Percentiles rank a stretch among this genome's conserved stretches.
Evolutionary conservation across 2,797 vertebrate genomes (phyloP).

Genomic region (Propithecus deckenii): DNA sequence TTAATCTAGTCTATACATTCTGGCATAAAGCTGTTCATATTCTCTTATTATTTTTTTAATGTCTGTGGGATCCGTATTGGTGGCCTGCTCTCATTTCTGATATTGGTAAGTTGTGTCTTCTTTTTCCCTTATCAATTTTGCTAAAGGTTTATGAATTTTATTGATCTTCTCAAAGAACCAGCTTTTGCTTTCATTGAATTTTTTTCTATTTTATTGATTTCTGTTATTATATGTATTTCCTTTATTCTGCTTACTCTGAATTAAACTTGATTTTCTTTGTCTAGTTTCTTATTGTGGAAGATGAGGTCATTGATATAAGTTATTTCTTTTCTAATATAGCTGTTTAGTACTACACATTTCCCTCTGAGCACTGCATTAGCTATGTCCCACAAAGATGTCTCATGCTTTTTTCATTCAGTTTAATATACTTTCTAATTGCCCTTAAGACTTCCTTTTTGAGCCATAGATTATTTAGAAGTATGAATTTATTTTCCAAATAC

Average conservation of each 20-base stretch:
- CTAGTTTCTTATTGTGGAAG: neutral
- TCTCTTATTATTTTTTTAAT: neutral
- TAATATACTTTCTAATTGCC: neutral
- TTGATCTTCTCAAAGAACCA: neutral
- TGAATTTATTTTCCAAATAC: neutral
- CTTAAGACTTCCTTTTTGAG: neutral
- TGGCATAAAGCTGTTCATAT: neutral
- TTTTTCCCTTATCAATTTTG: neutral
- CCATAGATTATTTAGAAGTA: neutral
- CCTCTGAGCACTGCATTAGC: neutral
- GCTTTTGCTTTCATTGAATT: neutral
- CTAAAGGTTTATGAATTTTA: neutral
- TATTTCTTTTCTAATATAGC: neutral
- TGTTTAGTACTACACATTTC: neutral
- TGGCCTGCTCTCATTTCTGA: neutral
- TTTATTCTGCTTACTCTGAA: neutral
- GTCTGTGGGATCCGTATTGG: neutral
- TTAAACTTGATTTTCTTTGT: neutral
- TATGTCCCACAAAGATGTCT: neutral
- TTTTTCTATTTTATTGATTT: neutral
- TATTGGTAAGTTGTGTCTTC: neutral
- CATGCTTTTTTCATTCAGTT: neutral
- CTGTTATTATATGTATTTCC: neutral
- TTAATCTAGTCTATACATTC: neutral
- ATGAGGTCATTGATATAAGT: slow-evolving; percentile 2